Evolutionary conservation across 2,888 invertebrate genomes (phyloP).

Genomic region (Erebia palarica): DNA sequence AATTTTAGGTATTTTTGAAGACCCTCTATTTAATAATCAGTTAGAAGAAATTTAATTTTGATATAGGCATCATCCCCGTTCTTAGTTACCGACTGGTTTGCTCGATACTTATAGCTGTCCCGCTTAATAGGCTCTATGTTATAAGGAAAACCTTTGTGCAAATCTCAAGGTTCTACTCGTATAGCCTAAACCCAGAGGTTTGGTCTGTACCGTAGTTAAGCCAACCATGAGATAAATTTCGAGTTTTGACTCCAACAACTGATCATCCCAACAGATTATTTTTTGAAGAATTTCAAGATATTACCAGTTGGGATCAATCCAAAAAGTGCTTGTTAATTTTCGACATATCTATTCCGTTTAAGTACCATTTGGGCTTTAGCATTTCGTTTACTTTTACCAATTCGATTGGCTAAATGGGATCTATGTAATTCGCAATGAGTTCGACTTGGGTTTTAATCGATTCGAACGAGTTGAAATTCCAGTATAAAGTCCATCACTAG

Average conservation of each 20-base stretch:
- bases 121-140: too few relatives aligned
- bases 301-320: neutral
- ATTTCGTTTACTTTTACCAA: neutral
- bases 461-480: neutral
- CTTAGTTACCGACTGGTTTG: neutral
- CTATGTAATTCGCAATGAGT: neutral
- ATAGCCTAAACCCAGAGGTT: too few relatives aligned
- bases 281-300: neutral
- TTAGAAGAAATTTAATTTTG: too few relatives aligned
- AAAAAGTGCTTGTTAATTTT: neutral
- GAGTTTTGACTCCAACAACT: neutral
- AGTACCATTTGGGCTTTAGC: neutral
- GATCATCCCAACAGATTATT: too few relatives aligned
- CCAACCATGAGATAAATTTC: neutral
- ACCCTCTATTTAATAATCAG: too few relatives aligned
- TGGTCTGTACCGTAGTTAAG: too few relatives aligned
- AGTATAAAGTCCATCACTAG: conserved; percentile 21
- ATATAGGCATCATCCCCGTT: too few relatives aligned
- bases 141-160: too few relatives aligned
- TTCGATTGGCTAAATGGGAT: neutral
- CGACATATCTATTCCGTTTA: too few relatives aligned
- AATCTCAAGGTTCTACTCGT: too few relatives aligned
- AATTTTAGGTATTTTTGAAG: too few relatives aligned
- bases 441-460: conserved; percentile 5
- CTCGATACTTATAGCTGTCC: neutral